Base-by-base conservation (phyloP, 2,888 invertebrate species). In the Petrolisthes cinctipes region DNA sequence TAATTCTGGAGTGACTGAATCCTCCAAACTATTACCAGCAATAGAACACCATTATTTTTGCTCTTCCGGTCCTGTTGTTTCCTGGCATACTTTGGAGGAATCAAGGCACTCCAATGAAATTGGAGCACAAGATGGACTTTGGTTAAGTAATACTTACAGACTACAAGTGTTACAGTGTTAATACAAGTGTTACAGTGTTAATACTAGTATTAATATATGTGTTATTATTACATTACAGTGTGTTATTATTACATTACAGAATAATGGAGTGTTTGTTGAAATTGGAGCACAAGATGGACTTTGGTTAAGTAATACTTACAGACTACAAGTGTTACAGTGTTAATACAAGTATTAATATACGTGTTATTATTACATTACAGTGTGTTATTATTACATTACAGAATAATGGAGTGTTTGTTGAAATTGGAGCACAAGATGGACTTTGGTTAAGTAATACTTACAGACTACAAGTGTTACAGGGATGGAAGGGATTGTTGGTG, bases 241-340 rank as follows among this genome's bases (percentile, higher is more conserved):
- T n/a, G n/a, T n/a, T n/a, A n/a, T n/a, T n/a, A n/a, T n/a, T n/a
- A n/a, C n/a, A n/a, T n/a, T n/a, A n/a, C 81, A 82, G 81, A 61
- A n/a, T 3, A 81, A 68, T 20, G 85, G 85, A 0, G 75, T 81
- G 51, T 85, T 85, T 61, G 85, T 85, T 80, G 85, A 85, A 57
- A 75, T 85, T 1, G 85, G 85, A 5, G 85, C 85, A 0, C 81
- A 85, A 53, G 85, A 85, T 37, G 85, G 85, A 6, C 20, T 81
- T 14, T 85, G 85, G 85, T 61, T 85, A 17, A 85, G 85, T 20
- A 85, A 85, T 75, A 85, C 73, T 3, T 85, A 81, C 81, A 81
- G 85, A 81, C 81, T 85, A 81, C 81, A 85, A 81, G 73, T 73
- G 1, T 56, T 9, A 14, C 6, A 23, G 9, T 75, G n/a, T 75